Evolutionary conservation across 2,888 invertebrate genomes (phyloP), one percentile per base, ranked within the genome.

Genomic region (Polylopha cassiicola): DNA sequence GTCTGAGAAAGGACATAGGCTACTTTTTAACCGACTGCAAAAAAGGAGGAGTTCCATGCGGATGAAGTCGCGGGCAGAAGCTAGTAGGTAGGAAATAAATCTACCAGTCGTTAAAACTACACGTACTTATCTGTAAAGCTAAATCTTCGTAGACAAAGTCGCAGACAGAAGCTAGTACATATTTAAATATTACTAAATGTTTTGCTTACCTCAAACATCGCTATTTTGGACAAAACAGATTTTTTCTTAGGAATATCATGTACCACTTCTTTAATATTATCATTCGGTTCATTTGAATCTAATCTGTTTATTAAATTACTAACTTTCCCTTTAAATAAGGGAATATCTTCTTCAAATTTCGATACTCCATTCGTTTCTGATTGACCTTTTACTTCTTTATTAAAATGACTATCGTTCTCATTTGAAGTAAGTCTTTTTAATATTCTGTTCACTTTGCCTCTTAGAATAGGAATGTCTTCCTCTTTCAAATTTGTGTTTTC

Each of bases 171-270:
- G n/a, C 10, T 16, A 31, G 9, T 18, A 14, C 1, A 26, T 7
- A 27, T 3, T 14, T 26, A 26, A 10, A 29, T 17, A 16, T 6
- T 32, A 16, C n/a, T 14, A 20, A n/a, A 11, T 21, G 5, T 24
- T 9, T 23, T 22, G 48, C 55, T 73, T 64, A 78, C 82, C 65
- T 84, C 82, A 59, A 81, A 84, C 53, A 81, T 58, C 16, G 81
- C 78, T 27, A 84, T 75, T 56, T 73, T 81, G 0, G 79, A 71
- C 13, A 72, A 43, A 1, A 84, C 66, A 0, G 72, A 65, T 26
- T 63, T 69, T 22, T 68, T 66, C 39, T 60, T 69, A 1, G 68
- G 70, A 6, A 68, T 30, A 7, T 66, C 63, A 4, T 61, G 53
- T 2, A 39, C 39, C 1, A 42, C 24, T 13, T 61, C 55, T 4